These are phyloP conservation scores for Istiophorus platypterus DNA, from an alignment of 2,113 vertebrate species.

Conservation along the genomic window DNA sequence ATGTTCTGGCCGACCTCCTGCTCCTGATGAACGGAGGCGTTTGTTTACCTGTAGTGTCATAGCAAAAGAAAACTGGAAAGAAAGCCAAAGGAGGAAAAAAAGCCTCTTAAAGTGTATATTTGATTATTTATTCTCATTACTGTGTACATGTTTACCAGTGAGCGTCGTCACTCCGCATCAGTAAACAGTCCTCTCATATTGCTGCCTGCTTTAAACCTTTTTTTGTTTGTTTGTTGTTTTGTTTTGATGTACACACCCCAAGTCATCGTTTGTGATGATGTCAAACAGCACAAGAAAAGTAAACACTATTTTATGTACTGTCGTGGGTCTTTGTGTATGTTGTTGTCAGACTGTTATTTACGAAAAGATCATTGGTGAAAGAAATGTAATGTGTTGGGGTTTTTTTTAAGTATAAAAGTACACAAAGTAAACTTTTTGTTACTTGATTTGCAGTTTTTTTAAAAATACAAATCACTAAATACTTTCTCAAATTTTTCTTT, in stretches of 20 bases:
- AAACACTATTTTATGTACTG: slow-evolving; percentile 53
- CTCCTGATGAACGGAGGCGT: background rate
- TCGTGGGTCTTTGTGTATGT: slow-evolving; percentile 15
- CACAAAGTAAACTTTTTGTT: background rate
- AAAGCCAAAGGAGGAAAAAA: slow-evolving; percentile 58
- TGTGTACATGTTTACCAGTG: slow-evolving; percentile 41
- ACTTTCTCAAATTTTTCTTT: no score
- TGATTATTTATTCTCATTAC: slow-evolving; percentile 65
- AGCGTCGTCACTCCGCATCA: slow-evolving; percentile 7
- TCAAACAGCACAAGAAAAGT: slow-evolving; percentile 28
- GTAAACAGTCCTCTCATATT: slow-evolving; percentile 3
- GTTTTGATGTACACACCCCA: background rate
- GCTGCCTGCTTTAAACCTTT: slow-evolving; percentile 19
- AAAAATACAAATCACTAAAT: background rate
- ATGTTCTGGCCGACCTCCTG: slow-evolving; percentile 39
- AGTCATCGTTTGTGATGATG: slow-evolving; percentile 14
- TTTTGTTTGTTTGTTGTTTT: background rate
- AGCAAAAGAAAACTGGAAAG: slow-evolving; percentile 13
- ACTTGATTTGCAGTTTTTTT: background rate
- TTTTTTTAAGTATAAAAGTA: no score
- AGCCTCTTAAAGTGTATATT: slow-evolving; percentile 29
- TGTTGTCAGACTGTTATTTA: background rate
- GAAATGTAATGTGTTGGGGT: background rate
- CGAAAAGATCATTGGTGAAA: background rate
- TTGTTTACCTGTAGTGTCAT: slow-evolving; percentile 13